These are phyloP conservation scores for Leptosomus discolor DNA, from an alignment of 2,113 vertebrate species.

Conservation along the genomic window DNA sequence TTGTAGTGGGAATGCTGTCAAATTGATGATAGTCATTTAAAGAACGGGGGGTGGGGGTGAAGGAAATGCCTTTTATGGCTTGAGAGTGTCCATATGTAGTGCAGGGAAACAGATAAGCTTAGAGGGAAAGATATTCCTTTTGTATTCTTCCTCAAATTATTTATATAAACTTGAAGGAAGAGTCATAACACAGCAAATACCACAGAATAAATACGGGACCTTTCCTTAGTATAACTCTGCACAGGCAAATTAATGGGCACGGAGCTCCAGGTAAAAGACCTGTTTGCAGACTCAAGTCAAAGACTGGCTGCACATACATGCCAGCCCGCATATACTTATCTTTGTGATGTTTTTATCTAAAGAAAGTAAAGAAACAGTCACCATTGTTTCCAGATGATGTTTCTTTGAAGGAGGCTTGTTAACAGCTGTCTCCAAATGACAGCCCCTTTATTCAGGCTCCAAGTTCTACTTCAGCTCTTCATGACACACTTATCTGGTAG, in stretches of 20 bases:
- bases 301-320: background rate
- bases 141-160: constrained; percentile 21
- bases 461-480: background rate
- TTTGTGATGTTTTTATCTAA: background rate
- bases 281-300: background rate
- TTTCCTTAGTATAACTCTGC: background rate
- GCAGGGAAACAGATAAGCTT: constrained; percentile 58
- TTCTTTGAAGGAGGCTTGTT: background rate
- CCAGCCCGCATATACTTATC: background rate
- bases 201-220: background rate
- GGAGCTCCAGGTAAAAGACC: background rate
- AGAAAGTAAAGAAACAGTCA: background rate
- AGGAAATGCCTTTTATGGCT: background rate
- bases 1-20: background rate
- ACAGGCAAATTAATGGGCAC: background rate
- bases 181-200: background rate
- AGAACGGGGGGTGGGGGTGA: background rate
- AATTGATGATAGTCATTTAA: background rate
- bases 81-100: background rate
- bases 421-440: background rate
- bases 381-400: background rate
- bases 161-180: background rate
- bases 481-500: background rate
- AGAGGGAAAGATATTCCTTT: background rate
- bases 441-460: background rate